Evolutionary conservation across 2,113 vertebrate genomes (phyloP), one percentile per base, ranked within the genome.

Genomic region (Isichthys henryi): DNA sequence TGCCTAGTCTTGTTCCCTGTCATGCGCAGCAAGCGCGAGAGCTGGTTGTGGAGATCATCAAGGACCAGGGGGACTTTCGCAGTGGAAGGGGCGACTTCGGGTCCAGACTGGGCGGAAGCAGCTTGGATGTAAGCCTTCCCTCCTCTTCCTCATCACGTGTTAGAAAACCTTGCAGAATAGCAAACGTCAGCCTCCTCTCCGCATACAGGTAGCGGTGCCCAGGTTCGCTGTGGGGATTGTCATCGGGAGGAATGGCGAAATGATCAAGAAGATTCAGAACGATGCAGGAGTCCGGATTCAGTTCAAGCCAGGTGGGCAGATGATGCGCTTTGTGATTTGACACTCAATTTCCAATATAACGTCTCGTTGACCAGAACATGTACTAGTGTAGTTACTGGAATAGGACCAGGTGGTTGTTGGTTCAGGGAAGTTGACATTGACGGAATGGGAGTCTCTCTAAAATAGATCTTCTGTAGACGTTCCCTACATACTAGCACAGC

Each of bases 191-290:
- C 35, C 15, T 8, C 74, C 74, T 2, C 27, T 9, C 21, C 1
- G 50, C 86, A 5, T 85, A 6, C 91, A 99, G 98, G 98, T 99
- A 86, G 97, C 97, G 39, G 98, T 99, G 90, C 98, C 98, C 88
- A 96, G 98, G 92, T 99, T 98, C 94, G 98, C 98, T 11, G 98
- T 99, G 88, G 98, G 98, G 77, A 99, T 99, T 89, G 98, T 99
- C 90, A 99, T 99, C 89, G 98, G 98, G 95, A 97, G 98, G 94
- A 99, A 99, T 1, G 98, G 98, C 35, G 98, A 99, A 91, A 99
- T 99, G 98, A 99, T 99, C 92, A 99, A 98, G 93, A 99, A 99
- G 96, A 99, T 99, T 93, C 98, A 99, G 94, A 99, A 97, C 7
- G 98, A 99, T 89, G 98, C 98, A 2, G 97, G 98, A 4, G 98